Evolutionary conservation across 2,888 invertebrate genomes (phyloP), one percentile per base, ranked within the genome.

Genomic region (Allacma fusca): DNA sequence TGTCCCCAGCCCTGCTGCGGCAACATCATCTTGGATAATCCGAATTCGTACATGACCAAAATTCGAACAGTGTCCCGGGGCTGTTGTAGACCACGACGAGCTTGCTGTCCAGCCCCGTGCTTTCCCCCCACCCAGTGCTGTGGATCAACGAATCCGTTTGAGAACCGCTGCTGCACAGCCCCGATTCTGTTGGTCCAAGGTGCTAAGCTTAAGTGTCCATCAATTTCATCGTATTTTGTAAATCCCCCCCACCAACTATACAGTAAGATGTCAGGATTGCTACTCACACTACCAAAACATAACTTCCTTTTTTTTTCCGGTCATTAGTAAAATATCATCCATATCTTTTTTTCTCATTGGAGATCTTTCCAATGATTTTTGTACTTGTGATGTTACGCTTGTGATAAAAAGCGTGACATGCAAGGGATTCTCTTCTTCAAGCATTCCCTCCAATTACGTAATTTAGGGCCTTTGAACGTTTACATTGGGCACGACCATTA

Each of bases 231-330:
- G 13, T 76, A 68, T 69, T 76, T 76, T 59, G 59, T 76, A 28
- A 76, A 76, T 69, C 76, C 76, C 26, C 76, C 76, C 23, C 76
- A 76, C 68, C 59, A 57, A 16, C 59, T 76, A n/a, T 26, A 34
- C 34, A 76, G 76, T 76, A 76, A 76, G 76, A 73, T 26, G 69
- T 43, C 7, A 69, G 70, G 29, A 9, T 44, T 24, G 0, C 21
- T 70, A 43, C 50, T n/a, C n/a, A 44, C 29, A 70, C 13, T 24
- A 13, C 16, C 44, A 4, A 4, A 43, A 44, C 13, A 26, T 26
- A 1, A 5, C 19, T 44, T 70, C 16, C 24, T 29, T 70, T 44
- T 19, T 24, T 44, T 70, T 19, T n/a, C n/a, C n/a, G n/a, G n/a
- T n/a, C n/a, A n/a, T n/a, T n/a, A n/a, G n/a, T n/a, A n/a, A n/a